Base-by-base conservation (phyloP, 2,888 invertebrate genomes). In the Tenthredo notha region DNA sequence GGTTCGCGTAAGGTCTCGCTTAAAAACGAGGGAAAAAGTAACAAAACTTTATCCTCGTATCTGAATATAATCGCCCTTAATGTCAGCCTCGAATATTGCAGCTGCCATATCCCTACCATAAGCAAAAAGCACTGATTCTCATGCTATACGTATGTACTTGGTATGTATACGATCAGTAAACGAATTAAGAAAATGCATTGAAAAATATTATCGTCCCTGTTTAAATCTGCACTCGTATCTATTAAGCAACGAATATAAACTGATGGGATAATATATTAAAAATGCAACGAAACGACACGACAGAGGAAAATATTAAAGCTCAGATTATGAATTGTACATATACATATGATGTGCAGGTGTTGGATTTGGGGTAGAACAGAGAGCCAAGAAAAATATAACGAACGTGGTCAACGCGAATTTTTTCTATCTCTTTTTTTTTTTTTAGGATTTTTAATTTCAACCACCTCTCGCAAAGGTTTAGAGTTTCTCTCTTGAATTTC, bases 401-500 rank as follows among this genome's bases (percentile, higher is more conserved):
- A 74, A 74, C 40, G 40, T 21, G 67, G 67, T 74, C 25, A 74
- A 74, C 43, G 43, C 43, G 43, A 40, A 40, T 40, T 33, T 33
- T 70, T 70, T n/a, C 33, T 67, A 15, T 9, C 47, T 47, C 15
- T 25, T 37, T 15, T n/a, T 70, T 12, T 75, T 47, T n/a, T 12
- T 77, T 29, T n/a, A 50, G 75, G 4, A 77, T 77, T 77, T 77
- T 77, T 77, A 77, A 77, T 77, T 54, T 54, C 54, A 54, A 29
- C 54, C 37, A 5, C 50, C 47, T 5, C 77, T 47, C 75, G 29
- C 15, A 33, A 54, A 29, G 77, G 47, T 33, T 54, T 54, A 77
- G 77, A 54, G 77, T 33, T 77, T 77, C 77, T 74, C 72, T 43
- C 37, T 77, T 77, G 77, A 77, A 77, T 77, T 77, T 77, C 50